A percentile compares a stretch with the other conserved stretches of the same genome.
Evolutionary conservation across 2,113 vertebrate species (phyloP).

Genomic region (Cathartes aura): DNA sequence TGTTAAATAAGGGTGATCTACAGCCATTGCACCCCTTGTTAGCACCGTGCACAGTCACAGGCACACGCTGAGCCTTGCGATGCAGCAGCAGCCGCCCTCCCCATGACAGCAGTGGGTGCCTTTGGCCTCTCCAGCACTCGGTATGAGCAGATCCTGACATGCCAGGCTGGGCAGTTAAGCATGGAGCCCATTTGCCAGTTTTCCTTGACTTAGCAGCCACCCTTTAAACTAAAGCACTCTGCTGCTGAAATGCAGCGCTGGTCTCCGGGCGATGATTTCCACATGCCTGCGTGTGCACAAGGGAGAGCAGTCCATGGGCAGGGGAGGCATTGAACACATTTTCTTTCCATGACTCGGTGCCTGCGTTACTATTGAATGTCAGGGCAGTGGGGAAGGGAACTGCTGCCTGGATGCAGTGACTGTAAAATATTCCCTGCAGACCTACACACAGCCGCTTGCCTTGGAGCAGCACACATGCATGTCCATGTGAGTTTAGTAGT

Average conservation of each 20-base stretch:
- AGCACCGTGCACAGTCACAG: rapidly evolving
- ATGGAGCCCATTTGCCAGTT: rapidly evolving
- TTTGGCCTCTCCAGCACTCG: neutral
- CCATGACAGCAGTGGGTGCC: rapidly evolving
- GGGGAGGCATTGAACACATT: slow-evolving; percentile 1
- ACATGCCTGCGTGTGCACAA: neutral
- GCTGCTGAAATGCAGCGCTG: neutral
- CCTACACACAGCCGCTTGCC: neutral
- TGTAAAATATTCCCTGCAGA: neutral
- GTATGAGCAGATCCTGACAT: neutral
- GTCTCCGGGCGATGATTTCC: slow-evolving; percentile 26
- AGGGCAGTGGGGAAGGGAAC: neutral
- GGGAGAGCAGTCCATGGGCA: neutral
- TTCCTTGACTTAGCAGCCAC: neutral
- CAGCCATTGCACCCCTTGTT: neutral
- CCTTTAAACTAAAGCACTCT: neutral
- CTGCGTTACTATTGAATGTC: neutral
- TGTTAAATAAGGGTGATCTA: neutral
- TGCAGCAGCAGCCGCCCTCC: neutral
- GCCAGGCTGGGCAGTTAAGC: neutral
- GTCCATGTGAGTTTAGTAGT: neutral
- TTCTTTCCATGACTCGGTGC: slow-evolving; percentile 39
- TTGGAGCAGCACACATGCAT: neutral
- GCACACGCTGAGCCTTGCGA: rapidly evolving
- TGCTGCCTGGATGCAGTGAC: neutral